phyloP scores from a whole-genome alignment of 2,113 vertebrate species.

The Dunckerocampus dactyliophorus region DNA sequence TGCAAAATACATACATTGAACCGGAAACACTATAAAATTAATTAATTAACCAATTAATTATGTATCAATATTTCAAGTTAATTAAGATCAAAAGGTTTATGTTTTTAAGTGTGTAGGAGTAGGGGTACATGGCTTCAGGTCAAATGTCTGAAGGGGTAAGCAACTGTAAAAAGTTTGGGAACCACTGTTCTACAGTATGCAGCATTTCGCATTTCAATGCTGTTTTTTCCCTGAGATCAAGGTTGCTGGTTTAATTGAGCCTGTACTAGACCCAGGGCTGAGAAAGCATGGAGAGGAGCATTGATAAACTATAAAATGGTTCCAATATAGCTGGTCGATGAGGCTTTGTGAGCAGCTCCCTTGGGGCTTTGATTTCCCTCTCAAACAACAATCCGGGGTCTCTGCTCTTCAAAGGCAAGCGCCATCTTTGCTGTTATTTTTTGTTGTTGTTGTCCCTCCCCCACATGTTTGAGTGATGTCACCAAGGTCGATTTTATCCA shows the following conservation, averaged over 20 bases:
- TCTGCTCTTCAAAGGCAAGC: conserved; percentile 68
- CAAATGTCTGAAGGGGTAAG: too few relatives aligned
- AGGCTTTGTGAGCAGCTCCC: conserved; percentile 65
- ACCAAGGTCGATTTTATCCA: conserved; percentile 62
- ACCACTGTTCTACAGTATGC: conserved; percentile 20
- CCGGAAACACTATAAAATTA: too few relatives aligned
- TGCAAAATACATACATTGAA: too few relatives aligned
- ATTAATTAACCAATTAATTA: too few relatives aligned
- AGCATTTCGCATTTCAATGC: conserved; percentile 29
- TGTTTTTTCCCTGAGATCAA: conserved; percentile 59
- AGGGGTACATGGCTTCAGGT: too few relatives aligned
- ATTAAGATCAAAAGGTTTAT: too few relatives aligned
- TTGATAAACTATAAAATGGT: conserved; percentile 77
- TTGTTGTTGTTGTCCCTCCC: conserved; percentile 18
- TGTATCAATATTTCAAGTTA: too few relatives aligned
- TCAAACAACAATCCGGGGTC: conserved; percentile 70
- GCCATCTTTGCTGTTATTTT: conserved; percentile 64
- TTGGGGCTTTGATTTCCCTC: conserved; percentile 67
- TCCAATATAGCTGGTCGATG: conserved; percentile 70
- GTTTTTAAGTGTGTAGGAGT: too few relatives aligned
- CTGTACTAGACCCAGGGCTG: conserved; percentile 49
- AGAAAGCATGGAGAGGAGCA: conserved; percentile 64
- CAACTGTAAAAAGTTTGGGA: conserved; percentile 3
- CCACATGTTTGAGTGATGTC: conserved; percentile 66
- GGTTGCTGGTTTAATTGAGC: conserved; percentile 72